Evolutionary conservation across 2,888 invertebrate genomes (phyloP), one percentile per base, ranked within the genome.

Genomic region (Cheilosia impressa): DNA sequence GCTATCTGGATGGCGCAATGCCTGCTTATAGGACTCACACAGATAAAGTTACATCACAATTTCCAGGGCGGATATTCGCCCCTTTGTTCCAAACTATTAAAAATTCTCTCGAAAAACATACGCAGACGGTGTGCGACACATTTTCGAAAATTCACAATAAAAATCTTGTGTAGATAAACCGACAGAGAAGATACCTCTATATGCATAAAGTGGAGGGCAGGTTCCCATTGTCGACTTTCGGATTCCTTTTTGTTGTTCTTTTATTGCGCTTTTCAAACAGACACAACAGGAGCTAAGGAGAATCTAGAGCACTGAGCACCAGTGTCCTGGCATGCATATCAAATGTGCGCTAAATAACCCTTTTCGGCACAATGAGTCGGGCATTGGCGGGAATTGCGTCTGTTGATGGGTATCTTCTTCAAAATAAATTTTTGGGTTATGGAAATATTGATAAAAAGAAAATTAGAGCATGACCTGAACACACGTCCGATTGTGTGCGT

Each of bases 391-490:
- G 77, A 72, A 77, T 82, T 77, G 53, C 47, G 78, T 52, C 72
- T 68, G 58, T 66, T 5, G 65, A 63, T 66, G 60, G n/a, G 34
- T 41, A 50, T 43, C 60, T 69, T 31, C 24, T 52, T 24, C n/a
- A 71, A 57, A 60, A 72, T 31, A 62, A 50, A 60, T 66, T 19
- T 22, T 47, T 45, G 53, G 76, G 76, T 81, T 81, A 68, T 72
- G 81, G 81, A 81, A 81, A 85, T 85, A 81, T 81, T 81, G 80
- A 85, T 81, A 77, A 85, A 76, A 72, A 63, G 38, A 87, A 82
- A 87, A 87, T 87, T 82, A 82, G 87, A 87, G 87, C 87, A 87
- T 87, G 87, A 82, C 82, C 73, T 47, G 65, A 76, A 72, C 87
- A 69, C 81, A 87, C 87, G 77, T 87, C 68, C 50, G 58, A 57